These are phyloP conservation scores for Heterotilapia buettikoferi DNA, from an alignment of 2,113 vertebrate genomes.

Conservation along the genomic window DNA sequence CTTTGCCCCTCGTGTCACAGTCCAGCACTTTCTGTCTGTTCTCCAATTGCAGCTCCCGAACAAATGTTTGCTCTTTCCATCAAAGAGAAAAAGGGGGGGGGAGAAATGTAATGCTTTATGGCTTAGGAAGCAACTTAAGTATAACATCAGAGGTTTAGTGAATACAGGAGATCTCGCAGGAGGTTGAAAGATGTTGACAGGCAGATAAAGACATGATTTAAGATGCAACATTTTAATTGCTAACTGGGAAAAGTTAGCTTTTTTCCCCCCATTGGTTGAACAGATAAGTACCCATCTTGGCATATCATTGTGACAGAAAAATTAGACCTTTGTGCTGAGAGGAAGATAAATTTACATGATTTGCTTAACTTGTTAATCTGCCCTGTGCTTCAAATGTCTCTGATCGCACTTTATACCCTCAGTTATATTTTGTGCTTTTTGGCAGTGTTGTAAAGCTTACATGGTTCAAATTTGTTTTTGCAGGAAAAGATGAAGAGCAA, in stretches of 20 bases:
- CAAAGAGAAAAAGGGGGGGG: background rate
- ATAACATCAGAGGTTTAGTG: background rate
- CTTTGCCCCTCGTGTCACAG: conserved; percentile 41
- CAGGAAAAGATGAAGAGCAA: conserved; percentile 99
- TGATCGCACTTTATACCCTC: background rate
- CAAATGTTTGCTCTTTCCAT: background rate
- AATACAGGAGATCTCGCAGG: background rate
- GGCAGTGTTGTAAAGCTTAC: background rate
- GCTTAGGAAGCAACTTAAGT: background rate
- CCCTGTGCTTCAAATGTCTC: background rate
- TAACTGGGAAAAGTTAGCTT: background rate
- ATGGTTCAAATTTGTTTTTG: background rate
- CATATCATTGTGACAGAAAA: background rate
- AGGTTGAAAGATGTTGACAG: conserved; percentile 6
- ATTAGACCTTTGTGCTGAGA: background rate
- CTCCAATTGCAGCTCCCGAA: background rate
- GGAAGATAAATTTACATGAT: background rate
- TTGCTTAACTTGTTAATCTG: background rate
- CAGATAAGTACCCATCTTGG: background rate
- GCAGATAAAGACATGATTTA: conserved; percentile 22
- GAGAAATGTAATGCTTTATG: background rate
- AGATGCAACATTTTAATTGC: conserved; percentile 19
- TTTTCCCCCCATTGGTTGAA: background rate
- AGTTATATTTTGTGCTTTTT: background rate
- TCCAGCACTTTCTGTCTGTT: conserved; percentile 22